phyloP scores from a whole-genome alignment of 2,113 vertebrate species.

The Holacanthus passer region DNA sequence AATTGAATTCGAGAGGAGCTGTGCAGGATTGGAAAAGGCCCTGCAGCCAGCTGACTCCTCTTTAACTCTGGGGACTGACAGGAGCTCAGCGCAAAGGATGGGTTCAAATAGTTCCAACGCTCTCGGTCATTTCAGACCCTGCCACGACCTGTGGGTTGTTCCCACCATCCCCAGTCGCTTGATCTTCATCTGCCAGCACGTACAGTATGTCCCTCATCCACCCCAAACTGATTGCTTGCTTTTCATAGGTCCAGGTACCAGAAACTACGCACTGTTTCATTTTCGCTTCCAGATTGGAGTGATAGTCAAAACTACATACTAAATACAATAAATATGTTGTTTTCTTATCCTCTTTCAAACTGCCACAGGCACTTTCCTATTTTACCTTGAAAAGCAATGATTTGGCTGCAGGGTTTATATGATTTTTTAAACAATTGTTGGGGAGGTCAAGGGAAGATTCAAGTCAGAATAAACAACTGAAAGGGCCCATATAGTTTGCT shows the following conservation, averaged over 20 bases:
- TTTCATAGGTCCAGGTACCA: too few relatives aligned
- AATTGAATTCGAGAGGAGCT: not conserved
- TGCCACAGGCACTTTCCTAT: not conserved
- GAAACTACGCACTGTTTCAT: too few relatives aligned
- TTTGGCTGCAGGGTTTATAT: constrained; percentile 24
- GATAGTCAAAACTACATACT: not conserved
- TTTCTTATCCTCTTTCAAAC: not conserved
- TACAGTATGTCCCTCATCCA: not conserved
- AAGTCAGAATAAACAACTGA: constrained; percentile 41
- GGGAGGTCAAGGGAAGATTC: constrained; percentile 29
- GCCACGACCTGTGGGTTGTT: too few relatives aligned
- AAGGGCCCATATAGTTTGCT: constrained; percentile 4
- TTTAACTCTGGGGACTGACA: not conserved
- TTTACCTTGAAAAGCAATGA: constrained; percentile 14
- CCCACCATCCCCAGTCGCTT: not conserved
- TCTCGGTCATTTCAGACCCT: too few relatives aligned
- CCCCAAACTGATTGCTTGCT: not conserved
- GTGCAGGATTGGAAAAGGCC: not conserved
- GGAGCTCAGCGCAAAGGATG: not conserved
- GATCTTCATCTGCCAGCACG: not conserved
- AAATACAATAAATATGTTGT: not conserved
- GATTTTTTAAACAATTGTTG: constrained; percentile 27
- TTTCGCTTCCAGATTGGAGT: too few relatives aligned
- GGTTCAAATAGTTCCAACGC: too few relatives aligned
- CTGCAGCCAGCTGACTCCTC: not conserved